These are phyloP conservation scores for Papilio machaon DNA, from an alignment of 1,140 invertebrate genomes.

Conservation along the genomic window DNA sequence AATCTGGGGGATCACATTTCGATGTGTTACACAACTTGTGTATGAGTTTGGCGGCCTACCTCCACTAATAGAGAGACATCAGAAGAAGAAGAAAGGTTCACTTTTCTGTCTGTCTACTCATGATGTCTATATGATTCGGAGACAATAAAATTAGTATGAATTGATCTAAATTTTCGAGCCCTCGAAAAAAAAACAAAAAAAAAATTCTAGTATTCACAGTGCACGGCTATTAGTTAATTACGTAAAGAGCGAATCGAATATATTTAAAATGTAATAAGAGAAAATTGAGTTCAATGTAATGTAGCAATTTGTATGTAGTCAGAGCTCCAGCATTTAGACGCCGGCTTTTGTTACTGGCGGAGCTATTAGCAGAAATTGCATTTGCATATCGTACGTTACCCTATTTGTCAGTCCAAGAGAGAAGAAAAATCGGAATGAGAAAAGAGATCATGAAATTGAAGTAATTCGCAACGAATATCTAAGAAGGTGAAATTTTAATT, in stretches of 20 bases:
- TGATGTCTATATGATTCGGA: neutral
- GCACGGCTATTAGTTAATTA: neutral
- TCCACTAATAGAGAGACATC: too few species aligned
- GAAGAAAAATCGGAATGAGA: neutral
- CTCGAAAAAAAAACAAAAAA: neutral
- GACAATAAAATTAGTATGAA: neutral
- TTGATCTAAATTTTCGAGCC: neutral
- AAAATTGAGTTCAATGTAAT: neutral
- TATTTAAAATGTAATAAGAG: constrained; percentile 14
- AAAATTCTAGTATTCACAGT: too few species aligned
- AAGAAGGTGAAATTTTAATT: neutral
- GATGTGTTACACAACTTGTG: too few species aligned
- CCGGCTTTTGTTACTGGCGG: constrained; percentile 53
- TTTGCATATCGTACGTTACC: constrained; percentile 66
- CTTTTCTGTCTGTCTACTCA: too few species aligned
- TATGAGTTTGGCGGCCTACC: too few species aligned
- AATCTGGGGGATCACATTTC: too few species aligned
- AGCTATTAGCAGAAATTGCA: constrained; percentile 74
- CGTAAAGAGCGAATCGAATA: neutral
- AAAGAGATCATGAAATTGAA: neutral
- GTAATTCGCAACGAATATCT: neutral
- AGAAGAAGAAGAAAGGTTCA: too few species aligned
- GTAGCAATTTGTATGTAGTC: constrained; percentile 11
- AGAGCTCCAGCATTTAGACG: constrained; percentile 45
- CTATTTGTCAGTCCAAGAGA: constrained; percentile 13